Evolutionary conservation across 2,888 invertebrate species (phyloP).

Genomic region (Hydropsyche betteni): DNA sequence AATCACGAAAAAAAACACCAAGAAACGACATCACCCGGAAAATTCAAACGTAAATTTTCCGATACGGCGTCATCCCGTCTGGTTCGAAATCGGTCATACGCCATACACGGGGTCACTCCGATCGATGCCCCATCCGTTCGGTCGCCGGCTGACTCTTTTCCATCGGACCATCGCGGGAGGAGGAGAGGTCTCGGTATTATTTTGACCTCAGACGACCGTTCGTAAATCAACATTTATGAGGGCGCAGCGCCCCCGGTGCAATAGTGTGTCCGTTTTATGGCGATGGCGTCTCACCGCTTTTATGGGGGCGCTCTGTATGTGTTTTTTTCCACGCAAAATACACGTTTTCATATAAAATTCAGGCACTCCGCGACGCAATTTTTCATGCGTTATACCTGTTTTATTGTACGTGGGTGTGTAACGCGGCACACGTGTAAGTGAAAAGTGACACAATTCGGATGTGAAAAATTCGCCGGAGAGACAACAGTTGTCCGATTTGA

Average conservation of each 20-base stretch:
- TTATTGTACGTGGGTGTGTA: no score
- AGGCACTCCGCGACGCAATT: no score
- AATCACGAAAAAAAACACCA: no score
- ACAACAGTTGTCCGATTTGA: no score
- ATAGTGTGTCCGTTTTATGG: not conserved
- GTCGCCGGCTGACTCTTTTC: not conserved
- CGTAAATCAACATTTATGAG: constrained; percentile 45
- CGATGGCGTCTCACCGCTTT: not conserved
- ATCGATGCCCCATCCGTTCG: constrained; percentile 18
- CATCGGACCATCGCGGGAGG: not conserved
- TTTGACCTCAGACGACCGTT: constrained; percentile 40
- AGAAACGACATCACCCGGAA: no score
- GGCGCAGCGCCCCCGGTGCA: constrained; percentile 30
- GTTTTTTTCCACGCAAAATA: no score
- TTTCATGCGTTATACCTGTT: no score
- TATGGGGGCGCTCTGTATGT: not conserved
- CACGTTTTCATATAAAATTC: no score
- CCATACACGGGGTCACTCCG: constrained; percentile 11
- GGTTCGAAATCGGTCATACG: not conserved
- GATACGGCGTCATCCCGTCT: not conserved
- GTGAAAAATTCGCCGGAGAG: no score
- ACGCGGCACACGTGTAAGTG: no score
- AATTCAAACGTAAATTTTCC: no score
- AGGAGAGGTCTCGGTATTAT: constrained; percentile 36
- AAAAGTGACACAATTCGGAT: no score